Evolutionary conservation across 2,797 vertebrate species (phyloP).

Genomic region (Melopsittacus undulatus): DNA sequence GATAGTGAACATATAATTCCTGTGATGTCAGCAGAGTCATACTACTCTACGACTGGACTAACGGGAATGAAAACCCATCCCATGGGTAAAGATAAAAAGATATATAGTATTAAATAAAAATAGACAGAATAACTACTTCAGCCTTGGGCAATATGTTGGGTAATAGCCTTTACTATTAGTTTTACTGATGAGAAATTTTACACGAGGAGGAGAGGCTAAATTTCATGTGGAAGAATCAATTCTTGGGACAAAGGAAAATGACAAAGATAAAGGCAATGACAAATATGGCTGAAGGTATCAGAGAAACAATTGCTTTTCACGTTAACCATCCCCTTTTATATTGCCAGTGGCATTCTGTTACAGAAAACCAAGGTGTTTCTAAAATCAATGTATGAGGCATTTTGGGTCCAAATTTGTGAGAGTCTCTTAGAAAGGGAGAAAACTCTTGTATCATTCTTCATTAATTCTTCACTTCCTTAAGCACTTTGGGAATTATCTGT

Average conservation of each 20-base stretch:
- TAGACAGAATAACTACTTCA: conserved; percentile 14
- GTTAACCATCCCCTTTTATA: conserved; percentile 25
- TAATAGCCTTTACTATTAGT: conserved; percentile 30
- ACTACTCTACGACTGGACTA: not conserved
- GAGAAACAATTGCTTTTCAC: conserved; percentile 37
- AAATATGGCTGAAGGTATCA: conserved; percentile 28
- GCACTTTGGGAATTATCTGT: conserved; percentile 20
- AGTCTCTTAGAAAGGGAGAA: not conserved
- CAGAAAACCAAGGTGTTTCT: not conserved
- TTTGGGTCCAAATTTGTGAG: not conserved
- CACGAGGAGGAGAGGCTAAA: not conserved
- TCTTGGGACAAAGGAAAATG: conserved; percentile 28
- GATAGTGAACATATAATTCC: not conserved
- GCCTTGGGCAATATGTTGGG: not conserved
- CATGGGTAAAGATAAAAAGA: conserved; percentile 12
- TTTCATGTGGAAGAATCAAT: conserved; percentile 46
- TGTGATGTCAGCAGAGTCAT: not conserved
- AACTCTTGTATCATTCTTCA: not conserved
- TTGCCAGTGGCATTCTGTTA: not conserved
- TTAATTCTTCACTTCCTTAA: conserved; percentile 28
- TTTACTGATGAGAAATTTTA: conserved; percentile 49
- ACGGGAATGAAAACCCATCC: conserved; percentile 19
- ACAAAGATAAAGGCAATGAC: conserved; percentile 27
- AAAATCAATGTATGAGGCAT: conserved; percentile 5
- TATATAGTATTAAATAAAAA: conserved; percentile 58